These are phyloP conservation scores for Solenopsis fugax DNA, from an alignment of 1,140 invertebrate genomes.

Conservation along the genomic window DNA sequence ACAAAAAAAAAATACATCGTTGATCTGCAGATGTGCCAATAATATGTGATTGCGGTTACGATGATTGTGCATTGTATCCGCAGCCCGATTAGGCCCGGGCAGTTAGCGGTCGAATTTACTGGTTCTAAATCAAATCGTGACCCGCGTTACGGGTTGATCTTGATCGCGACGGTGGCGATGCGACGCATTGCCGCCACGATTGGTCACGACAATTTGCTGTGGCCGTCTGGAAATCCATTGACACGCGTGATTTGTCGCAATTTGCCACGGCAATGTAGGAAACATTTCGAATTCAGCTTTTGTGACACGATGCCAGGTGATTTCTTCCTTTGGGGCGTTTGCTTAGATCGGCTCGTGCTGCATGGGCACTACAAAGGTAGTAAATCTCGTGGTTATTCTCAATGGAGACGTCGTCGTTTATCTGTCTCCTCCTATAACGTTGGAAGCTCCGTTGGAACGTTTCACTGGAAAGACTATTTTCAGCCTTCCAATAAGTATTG, in stretches of 20 bases:
- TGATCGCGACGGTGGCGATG: constrained; percentile 26
- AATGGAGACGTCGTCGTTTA: constrained; percentile 72
- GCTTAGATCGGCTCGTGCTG: constrained; percentile 72
- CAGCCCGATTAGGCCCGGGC: constrained; percentile 63
- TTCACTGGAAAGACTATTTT: not conserved
- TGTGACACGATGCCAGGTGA: constrained; percentile 78
- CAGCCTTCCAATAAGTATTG: not conserved
- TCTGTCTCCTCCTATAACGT: constrained; percentile 28
- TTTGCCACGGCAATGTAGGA: constrained; percentile 78
- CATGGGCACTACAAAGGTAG: constrained; percentile 70
- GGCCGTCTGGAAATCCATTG: constrained; percentile 64
- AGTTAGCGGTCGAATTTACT: constrained; percentile 67
- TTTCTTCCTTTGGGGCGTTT: constrained; percentile 55
- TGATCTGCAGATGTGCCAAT: not conserved
- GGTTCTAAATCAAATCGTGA: constrained; percentile 57
- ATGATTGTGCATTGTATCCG: constrained; percentile 51
- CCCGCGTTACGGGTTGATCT: constrained; percentile 42
- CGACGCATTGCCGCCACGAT: constrained; percentile 38
- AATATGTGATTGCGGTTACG: constrained; percentile 3
- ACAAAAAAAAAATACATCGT: not conserved
- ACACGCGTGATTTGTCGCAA: constrained; percentile 79
- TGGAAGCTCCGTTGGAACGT: not conserved
- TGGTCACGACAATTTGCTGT: constrained; percentile 61
- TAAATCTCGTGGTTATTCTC: constrained; percentile 77
- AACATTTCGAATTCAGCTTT: constrained; percentile 71